phyloP scores from a whole-genome alignment of 2,888 invertebrate species.

The Cephus spinipes region DNA sequence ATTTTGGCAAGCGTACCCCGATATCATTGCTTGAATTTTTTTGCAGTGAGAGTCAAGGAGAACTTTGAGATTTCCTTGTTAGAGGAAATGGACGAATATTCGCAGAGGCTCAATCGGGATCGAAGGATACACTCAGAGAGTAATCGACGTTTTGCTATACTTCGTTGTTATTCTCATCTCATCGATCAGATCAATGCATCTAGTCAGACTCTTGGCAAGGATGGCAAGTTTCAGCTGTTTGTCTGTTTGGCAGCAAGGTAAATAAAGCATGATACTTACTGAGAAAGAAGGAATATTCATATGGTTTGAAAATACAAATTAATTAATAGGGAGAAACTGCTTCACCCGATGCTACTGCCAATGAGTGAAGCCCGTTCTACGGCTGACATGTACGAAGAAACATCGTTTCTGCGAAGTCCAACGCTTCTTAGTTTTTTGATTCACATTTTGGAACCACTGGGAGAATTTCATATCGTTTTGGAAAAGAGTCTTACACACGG shows the following conservation, averaged over 20 bases:
- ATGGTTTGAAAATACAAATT: neutral
- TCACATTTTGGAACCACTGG: conserved; percentile 90
- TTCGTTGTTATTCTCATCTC: conserved; percentile 89
- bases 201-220: conserved; percentile 92
- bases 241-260: conserved; percentile 94
- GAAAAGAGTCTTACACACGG: conserved; percentile 87
- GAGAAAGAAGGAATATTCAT: neutral
- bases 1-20: too few relatives aligned
- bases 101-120: conserved; percentile 56
- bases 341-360: conserved; percentile 92
- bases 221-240: conserved; percentile 97
- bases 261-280: conserved; percentile 14
- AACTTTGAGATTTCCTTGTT: conserved; percentile 81
- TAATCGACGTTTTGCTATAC: conserved; percentile 71
- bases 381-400: conserved; percentile 94
- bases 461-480: conserved; percentile 88
- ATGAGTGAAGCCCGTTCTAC: conserved; percentile 92
- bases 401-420: conserved; percentile 91
- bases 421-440: conserved; percentile 88
- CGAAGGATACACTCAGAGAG: conserved; percentile 52
- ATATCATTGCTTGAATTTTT: conserved; percentile 29
- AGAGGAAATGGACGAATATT: conserved; percentile 71
- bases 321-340: conserved; percentile 80
- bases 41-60: conserved; percentile 81
- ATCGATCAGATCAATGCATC: conserved; percentile 89